A percentile compares a stretch with the other conserved stretches of the same genome.
These are phyloP conservation scores for Botrylloides violaceus DNA, from an alignment of 23 tunicate species.

Conservation along the genomic window DNA sequence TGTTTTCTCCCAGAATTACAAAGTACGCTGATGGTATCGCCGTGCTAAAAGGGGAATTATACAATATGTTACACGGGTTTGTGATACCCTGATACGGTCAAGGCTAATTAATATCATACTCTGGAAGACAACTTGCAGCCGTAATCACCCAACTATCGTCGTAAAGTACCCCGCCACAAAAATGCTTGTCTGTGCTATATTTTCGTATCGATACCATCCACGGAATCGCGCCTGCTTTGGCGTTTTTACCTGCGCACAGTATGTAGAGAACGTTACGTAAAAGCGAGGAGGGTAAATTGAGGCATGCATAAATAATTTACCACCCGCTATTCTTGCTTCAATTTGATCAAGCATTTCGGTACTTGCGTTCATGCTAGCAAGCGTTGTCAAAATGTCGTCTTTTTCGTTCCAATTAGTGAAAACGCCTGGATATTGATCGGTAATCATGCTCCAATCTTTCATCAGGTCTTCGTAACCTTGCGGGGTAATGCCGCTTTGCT, in stretches of 20 bases:
- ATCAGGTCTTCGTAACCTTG: neutral
- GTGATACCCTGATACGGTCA: no score
- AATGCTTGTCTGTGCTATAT: neutral
- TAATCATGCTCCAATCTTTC: neutral
- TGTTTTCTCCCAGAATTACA: slow-evolving; percentile 22
- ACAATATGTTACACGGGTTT: no score
- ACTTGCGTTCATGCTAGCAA: neutral
- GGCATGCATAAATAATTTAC: no score
- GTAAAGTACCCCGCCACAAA: slow-evolving; percentile 37
- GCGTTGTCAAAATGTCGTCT: neutral
- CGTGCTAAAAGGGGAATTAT: neutral
- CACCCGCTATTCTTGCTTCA: neutral
- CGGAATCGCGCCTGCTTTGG: slow-evolving; percentile 39
- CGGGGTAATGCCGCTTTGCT: neutral
- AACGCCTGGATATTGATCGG: neutral
- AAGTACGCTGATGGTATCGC: slow-evolving; percentile 18
- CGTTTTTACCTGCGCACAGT: slow-evolving; percentile 40
- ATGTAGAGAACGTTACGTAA: no score
- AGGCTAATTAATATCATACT: no score
- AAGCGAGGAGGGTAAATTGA: no score
- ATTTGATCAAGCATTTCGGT: neutral
- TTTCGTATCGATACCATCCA: slow-evolving; percentile 30
- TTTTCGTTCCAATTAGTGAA: neutral
- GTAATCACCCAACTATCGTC: slow-evolving; percentile 36
- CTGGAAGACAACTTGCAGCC: slow-evolving; percentile 42